Evolutionary conservation across 2,888 invertebrate genomes (phyloP).

Genomic region (Phalera bucephala): DNA sequence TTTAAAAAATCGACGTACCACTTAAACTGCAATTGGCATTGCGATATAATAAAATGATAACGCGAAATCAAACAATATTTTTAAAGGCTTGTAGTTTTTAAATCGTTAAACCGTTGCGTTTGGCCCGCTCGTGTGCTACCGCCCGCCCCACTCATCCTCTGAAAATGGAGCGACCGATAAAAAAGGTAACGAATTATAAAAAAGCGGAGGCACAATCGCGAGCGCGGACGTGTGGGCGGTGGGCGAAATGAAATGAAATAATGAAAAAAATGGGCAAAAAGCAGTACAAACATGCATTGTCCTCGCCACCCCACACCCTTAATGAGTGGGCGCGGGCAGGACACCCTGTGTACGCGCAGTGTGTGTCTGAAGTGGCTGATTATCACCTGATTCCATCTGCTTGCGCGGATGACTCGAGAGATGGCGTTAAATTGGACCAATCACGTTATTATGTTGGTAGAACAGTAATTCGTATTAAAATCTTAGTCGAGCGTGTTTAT

Average conservation of each 20-base stretch:
- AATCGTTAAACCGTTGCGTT: conserved; percentile 32
- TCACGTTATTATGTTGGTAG: no score
- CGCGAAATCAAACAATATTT: no score
- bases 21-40: no score
- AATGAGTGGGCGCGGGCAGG: conserved; percentile 62
- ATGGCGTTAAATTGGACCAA: conserved; percentile 15
- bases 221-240: conserved; percentile 80
- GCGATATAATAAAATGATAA: no score
- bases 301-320: conserved; percentile 68
- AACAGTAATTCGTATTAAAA: no score
- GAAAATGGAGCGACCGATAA: conserved; percentile 83
- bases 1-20: conserved; percentile 1
- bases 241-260: conserved; percentile 83
- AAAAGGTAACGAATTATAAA: conserved; percentile 84
- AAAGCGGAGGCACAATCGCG: conserved; percentile 80
- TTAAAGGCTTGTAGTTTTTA: no score
- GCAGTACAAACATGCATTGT: conserved; percentile 83
- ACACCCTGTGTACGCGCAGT: conserved; percentile 48
- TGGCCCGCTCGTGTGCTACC: conserved; percentile 46
- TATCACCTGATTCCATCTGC: conserved; percentile 78
- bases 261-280: conserved; percentile 84
- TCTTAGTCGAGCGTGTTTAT: no score
- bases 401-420: conserved; percentile 21
- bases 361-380: conserved; percentile 74
- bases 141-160: conserved; percentile 68